A percentile compares a stretch with the other conserved stretches of the same genome.
These are phyloP conservation scores for Grapholita molesta DNA, from an alignment of 1,140 invertebrate genomes.

Conservation along the genomic window DNA sequence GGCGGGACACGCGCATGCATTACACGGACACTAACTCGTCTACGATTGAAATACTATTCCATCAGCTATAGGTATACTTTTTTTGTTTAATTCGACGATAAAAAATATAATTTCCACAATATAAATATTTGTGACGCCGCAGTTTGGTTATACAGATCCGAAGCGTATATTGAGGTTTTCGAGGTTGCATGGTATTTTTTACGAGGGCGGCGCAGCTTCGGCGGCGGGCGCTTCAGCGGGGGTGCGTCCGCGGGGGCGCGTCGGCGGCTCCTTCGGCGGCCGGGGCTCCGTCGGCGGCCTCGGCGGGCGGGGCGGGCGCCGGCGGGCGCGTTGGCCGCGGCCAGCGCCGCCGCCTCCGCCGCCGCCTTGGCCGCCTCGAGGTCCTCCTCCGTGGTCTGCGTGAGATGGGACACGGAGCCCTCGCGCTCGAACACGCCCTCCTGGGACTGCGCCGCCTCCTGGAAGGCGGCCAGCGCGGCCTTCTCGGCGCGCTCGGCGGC, in stretches of 20 bases:
- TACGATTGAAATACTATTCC: conserved; percentile 49
- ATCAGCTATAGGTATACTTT: conserved; percentile 64
- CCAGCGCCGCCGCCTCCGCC: conserved; percentile 40
- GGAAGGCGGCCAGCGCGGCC: conserved; percentile 58
- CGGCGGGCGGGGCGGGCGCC: conserved; percentile 14
- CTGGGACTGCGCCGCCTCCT: conserved; percentile 24
- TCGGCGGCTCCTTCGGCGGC: conserved; percentile 43
- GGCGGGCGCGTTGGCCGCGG: conserved; percentile 28
- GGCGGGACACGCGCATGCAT: conserved; percentile 40
- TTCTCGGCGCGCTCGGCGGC: conserved; percentile 44
- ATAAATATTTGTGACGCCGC: conserved; percentile 8
- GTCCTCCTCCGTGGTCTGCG: conserved; percentile 4
- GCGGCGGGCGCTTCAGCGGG: conserved; percentile 32
- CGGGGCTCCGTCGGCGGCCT: conserved; percentile 42
- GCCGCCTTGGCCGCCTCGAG: conserved; percentile 47
- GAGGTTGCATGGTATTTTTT: conserved; percentile 16
- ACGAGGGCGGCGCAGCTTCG: conserved; percentile 19
- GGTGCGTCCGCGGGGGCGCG: conserved; percentile 28
- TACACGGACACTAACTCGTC: conserved; percentile 20
- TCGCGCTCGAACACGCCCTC: not conserved
- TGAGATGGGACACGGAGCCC: not conserved
- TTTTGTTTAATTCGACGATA: conserved; percentile 48
- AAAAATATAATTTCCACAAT: conserved; percentile 33
- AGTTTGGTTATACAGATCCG: not conserved
- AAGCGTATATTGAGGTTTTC: not conserved